phyloP scores from a whole-genome alignment of 2,888 invertebrate species.

The Leptopterna dolabrata region DNA sequence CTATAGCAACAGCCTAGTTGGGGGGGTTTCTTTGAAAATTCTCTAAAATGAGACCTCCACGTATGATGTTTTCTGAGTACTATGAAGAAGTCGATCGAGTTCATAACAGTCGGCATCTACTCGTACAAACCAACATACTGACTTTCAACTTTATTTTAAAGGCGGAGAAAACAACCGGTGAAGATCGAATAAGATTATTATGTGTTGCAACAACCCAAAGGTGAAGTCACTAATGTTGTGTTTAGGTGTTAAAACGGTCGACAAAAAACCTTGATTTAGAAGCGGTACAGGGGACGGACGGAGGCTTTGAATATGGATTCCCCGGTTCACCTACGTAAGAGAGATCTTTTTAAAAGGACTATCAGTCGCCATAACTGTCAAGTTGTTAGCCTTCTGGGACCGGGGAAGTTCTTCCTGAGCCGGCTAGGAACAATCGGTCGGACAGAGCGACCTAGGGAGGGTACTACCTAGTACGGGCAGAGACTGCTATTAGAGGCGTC shows the following conservation, averaged over 20 bases:
- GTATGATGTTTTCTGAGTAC: too few species aligned
- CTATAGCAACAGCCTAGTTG: too few species aligned
- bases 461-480: neutral
- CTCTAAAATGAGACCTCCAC: too few species aligned
- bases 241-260: neutral
- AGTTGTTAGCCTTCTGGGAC: slow-evolving; percentile 29
- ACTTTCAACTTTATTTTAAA: too few species aligned
- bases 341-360: slow-evolving; percentile 7
- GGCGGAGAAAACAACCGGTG: neutral
- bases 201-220: neutral
- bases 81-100: too few species aligned
- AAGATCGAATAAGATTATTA: neutral
- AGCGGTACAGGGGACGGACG: neutral
- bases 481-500: slow-evolving; percentile 1
- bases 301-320: slow-evolving; percentile 14
- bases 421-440: neutral
- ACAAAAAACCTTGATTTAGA: neutral
- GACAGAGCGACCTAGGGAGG: neutral
- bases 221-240: slow-evolving; percentile 1
- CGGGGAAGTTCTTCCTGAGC: neutral
- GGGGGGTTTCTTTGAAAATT: too few species aligned
- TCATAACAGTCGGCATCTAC: too few species aligned
- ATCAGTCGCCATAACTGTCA: slow-evolving; percentile 27
- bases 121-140: too few species aligned
- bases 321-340: slow-evolving; percentile 34